These are phyloP conservation scores for Pangasianodon hypophthalmus DNA, from an alignment of 2,113 vertebrate species.

Conservation along the genomic window DNA sequence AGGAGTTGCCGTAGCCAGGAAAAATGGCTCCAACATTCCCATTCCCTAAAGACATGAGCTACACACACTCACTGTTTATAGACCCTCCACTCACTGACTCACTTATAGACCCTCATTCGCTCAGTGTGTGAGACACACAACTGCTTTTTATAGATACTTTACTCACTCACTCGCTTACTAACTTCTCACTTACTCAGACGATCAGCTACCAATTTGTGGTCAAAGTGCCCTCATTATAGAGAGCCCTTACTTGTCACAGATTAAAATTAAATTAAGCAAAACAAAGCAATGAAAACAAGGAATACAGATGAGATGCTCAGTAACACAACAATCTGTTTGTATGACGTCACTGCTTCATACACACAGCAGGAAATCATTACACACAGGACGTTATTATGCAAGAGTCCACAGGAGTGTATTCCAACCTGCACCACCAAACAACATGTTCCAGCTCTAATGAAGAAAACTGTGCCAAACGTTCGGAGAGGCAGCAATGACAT, in stretches of 20 bases:
- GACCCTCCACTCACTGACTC: background rate
- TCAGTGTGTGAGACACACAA: background rate
- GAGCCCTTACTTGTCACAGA: background rate
- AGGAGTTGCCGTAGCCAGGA: background rate
- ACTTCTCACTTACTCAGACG: background rate
- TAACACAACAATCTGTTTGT: slow-evolving; percentile 8
- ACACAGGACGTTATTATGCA: slow-evolving; percentile 12
- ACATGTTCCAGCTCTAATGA: slow-evolving; percentile 25
- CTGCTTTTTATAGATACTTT: background rate
- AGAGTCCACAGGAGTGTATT: slow-evolving; percentile 17
- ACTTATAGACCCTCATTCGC: background rate
- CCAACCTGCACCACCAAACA: slow-evolving; percentile 33
- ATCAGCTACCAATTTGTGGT: background rate
- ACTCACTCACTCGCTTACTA: background rate
- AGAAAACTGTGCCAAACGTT: slow-evolving; percentile 8
- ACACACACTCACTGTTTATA: background rate
- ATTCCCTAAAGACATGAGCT: background rate
- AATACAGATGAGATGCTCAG: slow-evolving; percentile 6
- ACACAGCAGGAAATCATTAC: slow-evolving; percentile 33
- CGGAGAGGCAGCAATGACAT: slow-evolving; percentile 14
- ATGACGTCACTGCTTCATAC: slow-evolving; percentile 4
- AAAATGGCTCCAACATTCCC: background rate
- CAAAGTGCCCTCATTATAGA: background rate
- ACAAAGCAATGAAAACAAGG: background rate
- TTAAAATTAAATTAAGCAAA: background rate